Conservation (phyloP, 2,113 vertebrate species). For the Rana temporaria region DNA sequence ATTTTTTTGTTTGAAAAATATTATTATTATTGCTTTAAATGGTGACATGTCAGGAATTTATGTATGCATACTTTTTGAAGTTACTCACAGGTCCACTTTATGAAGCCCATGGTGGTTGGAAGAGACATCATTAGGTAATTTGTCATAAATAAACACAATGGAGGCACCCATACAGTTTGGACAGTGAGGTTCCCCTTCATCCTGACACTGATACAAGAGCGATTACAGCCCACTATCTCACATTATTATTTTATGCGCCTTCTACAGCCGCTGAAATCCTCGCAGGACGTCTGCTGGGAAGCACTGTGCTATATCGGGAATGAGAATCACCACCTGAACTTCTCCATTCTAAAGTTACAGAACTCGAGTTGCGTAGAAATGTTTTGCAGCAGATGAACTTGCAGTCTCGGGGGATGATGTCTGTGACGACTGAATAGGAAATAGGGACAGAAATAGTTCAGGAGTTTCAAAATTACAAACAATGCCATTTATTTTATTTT, state of each 20-base stretch:
- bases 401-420: background rate
- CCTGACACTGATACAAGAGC: background rate
- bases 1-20: too few relatives aligned
- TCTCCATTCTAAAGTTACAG: background rate
- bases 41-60: too few relatives aligned
- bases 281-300: background rate
- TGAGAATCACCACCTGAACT: background rate
- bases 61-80: too few relatives aligned
- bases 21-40: too few relatives aligned
- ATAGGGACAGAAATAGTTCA: background rate
- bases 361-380: background rate
- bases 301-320: background rate
- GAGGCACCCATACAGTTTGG: background rate
- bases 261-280: background rate
- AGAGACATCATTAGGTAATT: too few relatives aligned
- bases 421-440: background rate
- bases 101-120: too few relatives aligned
- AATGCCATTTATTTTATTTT: background rate
- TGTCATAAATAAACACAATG: too few relatives aligned
- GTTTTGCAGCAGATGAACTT: background rate
- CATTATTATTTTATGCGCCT: background rate
- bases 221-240: background rate
- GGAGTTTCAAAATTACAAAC: background rate
- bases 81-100: too few relatives aligned
- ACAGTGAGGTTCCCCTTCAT: background rate